These are phyloP conservation scores for Drosophila murphyi DNA, from an alignment of 1,140 invertebrate species.

Conservation along the genomic window DNA sequence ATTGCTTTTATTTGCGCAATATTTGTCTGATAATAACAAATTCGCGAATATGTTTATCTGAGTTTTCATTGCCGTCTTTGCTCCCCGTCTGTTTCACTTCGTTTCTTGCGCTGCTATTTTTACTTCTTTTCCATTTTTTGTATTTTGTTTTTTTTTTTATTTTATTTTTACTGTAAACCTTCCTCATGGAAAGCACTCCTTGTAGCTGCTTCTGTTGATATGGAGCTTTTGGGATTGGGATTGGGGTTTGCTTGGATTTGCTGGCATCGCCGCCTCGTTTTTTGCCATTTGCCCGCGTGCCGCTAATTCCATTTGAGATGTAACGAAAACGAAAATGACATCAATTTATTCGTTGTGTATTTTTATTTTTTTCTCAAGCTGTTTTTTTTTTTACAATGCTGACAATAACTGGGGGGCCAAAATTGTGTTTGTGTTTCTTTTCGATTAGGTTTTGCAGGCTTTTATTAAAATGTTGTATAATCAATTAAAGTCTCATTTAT, in stretches of 20 bases:
- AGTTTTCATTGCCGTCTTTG: constrained; percentile 73
- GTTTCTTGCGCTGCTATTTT: not conserved
- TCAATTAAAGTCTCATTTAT: not conserved
- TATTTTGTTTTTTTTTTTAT: constrained; percentile 10
- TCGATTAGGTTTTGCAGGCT: not conserved
- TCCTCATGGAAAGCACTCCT: not conserved
- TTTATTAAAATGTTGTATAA: not conserved
- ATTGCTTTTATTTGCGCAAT: constrained; percentile 73
- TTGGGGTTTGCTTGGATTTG: constrained; percentile 60
- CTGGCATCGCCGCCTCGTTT: constrained; percentile 28
- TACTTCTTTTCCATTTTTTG: not conserved
- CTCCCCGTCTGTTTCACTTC: constrained; percentile 49
- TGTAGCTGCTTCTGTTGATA: constrained; percentile 47
- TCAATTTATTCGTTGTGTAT: constrained; percentile 79
- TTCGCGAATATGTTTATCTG: constrained; percentile 82
- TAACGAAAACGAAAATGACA: constrained; percentile 82
- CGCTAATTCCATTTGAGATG: constrained; percentile 81
- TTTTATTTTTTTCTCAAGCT: constrained; percentile 42
- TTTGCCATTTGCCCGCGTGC: constrained; percentile 49
- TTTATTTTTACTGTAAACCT: constrained; percentile 20
- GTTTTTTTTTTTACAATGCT: constrained; percentile 34
- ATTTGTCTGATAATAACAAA: constrained; percentile 83
- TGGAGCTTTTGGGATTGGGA: constrained; percentile 46
- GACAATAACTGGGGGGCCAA: constrained; percentile 40
- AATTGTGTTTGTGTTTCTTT: constrained; percentile 8